Base-by-base conservation (phyloP, 2,888 invertebrate species). In the Tetragonula carbonaria region DNA sequence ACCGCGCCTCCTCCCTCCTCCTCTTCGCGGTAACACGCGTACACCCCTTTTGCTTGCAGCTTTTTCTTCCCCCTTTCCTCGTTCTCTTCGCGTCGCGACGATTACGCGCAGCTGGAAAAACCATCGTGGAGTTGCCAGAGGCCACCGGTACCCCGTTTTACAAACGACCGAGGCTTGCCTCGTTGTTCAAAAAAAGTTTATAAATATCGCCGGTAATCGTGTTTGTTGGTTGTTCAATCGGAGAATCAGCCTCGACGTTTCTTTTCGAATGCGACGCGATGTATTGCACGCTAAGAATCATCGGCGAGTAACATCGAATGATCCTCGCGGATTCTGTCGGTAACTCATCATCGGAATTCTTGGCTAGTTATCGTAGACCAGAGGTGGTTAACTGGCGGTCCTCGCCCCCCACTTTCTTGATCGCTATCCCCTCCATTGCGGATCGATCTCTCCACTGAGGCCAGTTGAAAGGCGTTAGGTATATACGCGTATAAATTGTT, bases 81-180 rank as follows among this genome's bases (percentile, higher is more conserved):
- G 67, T 73, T 68, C 72, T 73, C 62, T 57, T 18, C 77, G 74
- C 77, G 74, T 80, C 80, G 79, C 84, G 73, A 33, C 33, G 33
- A 89, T 89, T 84, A 90, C 88, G 57, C 14, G 0, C 21, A 77
- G 51, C 59, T 77, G 91, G 91, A 92, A 92, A 92, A 92, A 92
- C 90, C 76, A 75, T 81, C 86, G 89, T 79, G 85, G 89, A 90
- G 91, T 92, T 91, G 82, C 81, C 79, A 23, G 28, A 62, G 78
- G 73, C 75, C 50, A 71, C 82, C 82, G 78, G 85, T 85, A 76
- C 74, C 63, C 73, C 63, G 4, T 18, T 21, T 33, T 21, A 1
- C 3, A 4, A 4, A 28, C 28, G 5, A 28, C 4, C 57, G n/a
- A 11, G 11, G n/a, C 70, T 28, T 51, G 62, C 53, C 55, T 70